Evolutionary conservation across 2,797 vertebrate genomes (phyloP).

Genomic region (Alauda arvensis): DNA sequence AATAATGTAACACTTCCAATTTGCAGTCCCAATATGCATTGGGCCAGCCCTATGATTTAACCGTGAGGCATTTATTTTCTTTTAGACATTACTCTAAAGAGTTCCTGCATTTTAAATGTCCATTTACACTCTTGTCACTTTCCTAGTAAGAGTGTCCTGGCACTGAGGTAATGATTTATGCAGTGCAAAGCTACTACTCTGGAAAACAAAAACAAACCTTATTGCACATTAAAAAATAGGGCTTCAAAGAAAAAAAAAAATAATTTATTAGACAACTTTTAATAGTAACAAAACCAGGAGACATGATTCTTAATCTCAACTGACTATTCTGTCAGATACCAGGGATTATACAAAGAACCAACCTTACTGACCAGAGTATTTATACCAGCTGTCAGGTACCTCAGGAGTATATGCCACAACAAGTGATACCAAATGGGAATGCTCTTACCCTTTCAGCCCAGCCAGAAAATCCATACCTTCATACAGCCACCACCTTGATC

Average conservation of each 20-base stretch:
- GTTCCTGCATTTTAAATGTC: background rate
- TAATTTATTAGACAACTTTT: background rate
- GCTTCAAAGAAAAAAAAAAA: background rate
- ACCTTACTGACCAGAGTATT: background rate
- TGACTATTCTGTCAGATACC: background rate
- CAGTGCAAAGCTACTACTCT: background rate
- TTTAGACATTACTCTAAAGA: background rate
- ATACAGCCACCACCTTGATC: background rate
- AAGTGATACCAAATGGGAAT: background rate
- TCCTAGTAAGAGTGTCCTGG: background rate
- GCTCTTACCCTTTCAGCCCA: background rate
- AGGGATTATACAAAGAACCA: background rate
- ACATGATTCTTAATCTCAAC: background rate
- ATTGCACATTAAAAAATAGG: background rate
- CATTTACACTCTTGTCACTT: background rate
- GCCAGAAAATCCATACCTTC: background rate
- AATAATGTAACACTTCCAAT: background rate
- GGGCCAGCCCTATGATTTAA: conserved; percentile 7
- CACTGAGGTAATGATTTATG: background rate
- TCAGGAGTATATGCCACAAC: background rate
- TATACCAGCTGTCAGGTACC: background rate
- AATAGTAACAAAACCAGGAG: background rate
- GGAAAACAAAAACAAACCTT: background rate
- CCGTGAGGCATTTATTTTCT: background rate
- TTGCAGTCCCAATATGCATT: background rate